Percentiles rank a stretch among this genome's conserved stretches.
Evolutionary conservation across 1,140 invertebrate genomes (phyloP).

Genomic region (Drosophila biarmipes): DNA sequence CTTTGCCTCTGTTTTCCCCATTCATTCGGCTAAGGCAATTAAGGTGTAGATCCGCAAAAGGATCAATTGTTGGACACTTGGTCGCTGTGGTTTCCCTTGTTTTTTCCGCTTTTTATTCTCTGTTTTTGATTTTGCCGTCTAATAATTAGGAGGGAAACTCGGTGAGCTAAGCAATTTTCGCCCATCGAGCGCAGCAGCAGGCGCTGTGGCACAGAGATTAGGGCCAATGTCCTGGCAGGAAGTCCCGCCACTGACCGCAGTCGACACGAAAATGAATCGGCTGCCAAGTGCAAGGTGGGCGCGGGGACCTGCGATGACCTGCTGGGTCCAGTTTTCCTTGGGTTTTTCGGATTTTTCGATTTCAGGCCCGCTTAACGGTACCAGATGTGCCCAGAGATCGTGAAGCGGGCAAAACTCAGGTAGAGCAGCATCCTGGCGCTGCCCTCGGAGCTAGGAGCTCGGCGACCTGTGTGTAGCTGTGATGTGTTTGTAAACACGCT

Average conservation of each 20-base stretch:
- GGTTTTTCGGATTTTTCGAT: conserved; percentile 2
- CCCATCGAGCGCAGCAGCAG: conserved; percentile 43
- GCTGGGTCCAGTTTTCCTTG: conserved; percentile 30
- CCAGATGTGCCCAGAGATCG: conserved; percentile 50
- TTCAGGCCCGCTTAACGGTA: conserved; percentile 60
- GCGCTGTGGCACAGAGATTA: conserved; percentile 47
- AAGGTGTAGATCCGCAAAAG: conserved; percentile 76
- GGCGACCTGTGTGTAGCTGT: conserved; percentile 71
- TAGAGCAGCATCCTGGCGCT: conserved; percentile 39
- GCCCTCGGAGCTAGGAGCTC: conserved; percentile 5
- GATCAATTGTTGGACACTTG: conserved; percentile 43
- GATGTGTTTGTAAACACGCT: conserved; percentile 80
- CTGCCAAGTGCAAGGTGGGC: conserved; percentile 63
- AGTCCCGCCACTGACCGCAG: conserved; percentile 69
- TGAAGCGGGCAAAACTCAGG: conserved; percentile 10
- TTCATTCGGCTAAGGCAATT: conserved; percentile 51
- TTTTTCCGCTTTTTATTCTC: conserved; percentile 42
- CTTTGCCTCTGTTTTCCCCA: conserved; percentile 3
- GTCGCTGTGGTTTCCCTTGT: conserved; percentile 38
- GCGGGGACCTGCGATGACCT: conserved; percentile 42
- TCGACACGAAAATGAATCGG: conserved; percentile 69
- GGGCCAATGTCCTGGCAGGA: conserved; percentile 55
- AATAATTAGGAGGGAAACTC: conserved; percentile 33
- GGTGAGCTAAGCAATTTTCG: conserved; percentile 70
- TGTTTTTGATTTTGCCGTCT: conserved; percentile 52